phyloP scores from a whole-genome alignment of 2,888 invertebrate species.

The Callyntrura sp. region DNA sequence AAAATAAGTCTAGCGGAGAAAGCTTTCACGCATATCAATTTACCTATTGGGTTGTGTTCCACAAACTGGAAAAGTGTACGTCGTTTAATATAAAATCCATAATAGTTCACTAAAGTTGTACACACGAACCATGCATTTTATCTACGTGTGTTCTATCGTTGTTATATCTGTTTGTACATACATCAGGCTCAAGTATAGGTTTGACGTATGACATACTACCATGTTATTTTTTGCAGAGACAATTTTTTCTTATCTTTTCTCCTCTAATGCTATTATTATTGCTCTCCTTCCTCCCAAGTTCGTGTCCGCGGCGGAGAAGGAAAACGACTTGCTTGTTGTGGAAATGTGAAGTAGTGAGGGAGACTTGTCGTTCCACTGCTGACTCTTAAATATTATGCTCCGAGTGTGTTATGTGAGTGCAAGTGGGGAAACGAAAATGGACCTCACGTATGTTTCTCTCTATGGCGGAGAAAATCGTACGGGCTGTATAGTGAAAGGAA shows the following conservation, averaged over 20 bases:
- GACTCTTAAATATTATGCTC: conserved; percentile 21
- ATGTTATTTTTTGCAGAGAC: conserved; percentile 35
- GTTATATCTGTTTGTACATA: not conserved
- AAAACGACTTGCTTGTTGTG: conserved; percentile 14
- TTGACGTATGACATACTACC: conserved; percentile 40
- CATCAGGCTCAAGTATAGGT: not conserved
- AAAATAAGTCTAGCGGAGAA: not conserved
- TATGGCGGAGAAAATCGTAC: not conserved
- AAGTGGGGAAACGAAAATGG: not conserved
- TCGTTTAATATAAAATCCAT: not conserved
- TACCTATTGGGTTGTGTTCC: not conserved
- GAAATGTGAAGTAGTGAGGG: conserved; percentile 30
- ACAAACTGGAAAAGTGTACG: no score
- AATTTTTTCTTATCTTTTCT: conserved; percentile 30
- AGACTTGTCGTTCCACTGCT: conserved; percentile 41
- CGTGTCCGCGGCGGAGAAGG: not conserved
- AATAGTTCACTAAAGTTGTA: not conserved
- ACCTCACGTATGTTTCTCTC: not conserved
- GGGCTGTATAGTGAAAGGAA: not conserved
- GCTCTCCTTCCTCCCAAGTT: conserved; percentile 35
- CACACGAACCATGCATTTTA: conserved; percentile 1
- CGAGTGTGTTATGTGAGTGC: not conserved
- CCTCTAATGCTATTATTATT: conserved; percentile 6
- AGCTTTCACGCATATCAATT: conserved; percentile 1
- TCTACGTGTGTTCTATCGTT: not conserved